These are phyloP conservation scores for Epinotia brunnichana DNA, from an alignment of 2,888 invertebrate genomes.

Conservation along the genomic window DNA sequence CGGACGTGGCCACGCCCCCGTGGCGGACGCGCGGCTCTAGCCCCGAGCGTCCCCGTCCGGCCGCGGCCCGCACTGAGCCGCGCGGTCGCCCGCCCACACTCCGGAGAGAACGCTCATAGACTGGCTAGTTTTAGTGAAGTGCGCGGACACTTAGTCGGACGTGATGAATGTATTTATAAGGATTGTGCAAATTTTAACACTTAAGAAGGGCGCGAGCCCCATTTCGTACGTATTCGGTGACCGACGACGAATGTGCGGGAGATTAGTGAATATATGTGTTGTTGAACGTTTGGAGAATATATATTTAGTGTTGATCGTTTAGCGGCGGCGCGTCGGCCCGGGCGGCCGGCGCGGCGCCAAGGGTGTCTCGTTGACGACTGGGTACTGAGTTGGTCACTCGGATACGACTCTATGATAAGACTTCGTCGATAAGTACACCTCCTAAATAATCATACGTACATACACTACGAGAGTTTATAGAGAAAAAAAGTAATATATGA, in stretches of 20 bases:
- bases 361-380: constrained; percentile 71
- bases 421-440: constrained; percentile 75
- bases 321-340: constrained; percentile 52
- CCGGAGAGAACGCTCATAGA: constrained; percentile 82
- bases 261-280: constrained; percentile 83
- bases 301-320: constrained; percentile 79
- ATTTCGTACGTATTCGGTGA: constrained; percentile 72
- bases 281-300: constrained; percentile 82
- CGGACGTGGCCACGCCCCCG: constrained; percentile 80
- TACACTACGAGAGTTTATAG: constrained; percentile 75
- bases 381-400: constrained; percentile 78
- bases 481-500: constrained; percentile 79
- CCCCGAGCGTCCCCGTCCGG: too few relatives aligned
- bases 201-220: constrained; percentile 55
- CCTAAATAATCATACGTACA: constrained; percentile 74
- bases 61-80: constrained; percentile 1
- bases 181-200: constrained; percentile 59
- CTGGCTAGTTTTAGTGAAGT: constrained; percentile 83
- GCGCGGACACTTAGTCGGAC: constrained; percentile 73
- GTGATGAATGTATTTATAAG: constrained; percentile 65
- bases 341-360: constrained; percentile 43
- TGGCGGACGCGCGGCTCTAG: constrained; percentile 47
- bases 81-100: constrained; percentile 44
- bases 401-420: constrained; percentile 74
- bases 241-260: constrained; percentile 73